A percentile compares a stretch with the other conserved stretches of the same genome.
Evolutionary conservation across 2,888 invertebrate species (phyloP).

Genomic region (Rhaphigaster nebulosa): DNA sequence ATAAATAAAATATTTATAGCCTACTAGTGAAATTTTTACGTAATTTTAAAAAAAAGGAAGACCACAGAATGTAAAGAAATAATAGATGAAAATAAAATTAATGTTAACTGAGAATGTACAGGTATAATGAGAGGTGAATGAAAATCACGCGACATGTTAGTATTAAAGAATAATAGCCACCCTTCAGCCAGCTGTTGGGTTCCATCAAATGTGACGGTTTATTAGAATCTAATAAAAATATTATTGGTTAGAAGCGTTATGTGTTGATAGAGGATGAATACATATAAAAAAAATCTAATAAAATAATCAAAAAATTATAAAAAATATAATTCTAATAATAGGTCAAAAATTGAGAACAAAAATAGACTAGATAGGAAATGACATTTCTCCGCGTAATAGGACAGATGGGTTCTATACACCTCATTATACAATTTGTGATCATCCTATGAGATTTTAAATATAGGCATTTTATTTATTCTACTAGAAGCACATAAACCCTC

Average conservation of each 20-base stretch:
- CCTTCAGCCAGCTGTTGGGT: slow-evolving; percentile 53
- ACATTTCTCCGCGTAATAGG: slow-evolving; percentile 29
- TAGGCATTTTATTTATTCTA: slow-evolving; percentile 57
- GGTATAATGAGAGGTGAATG: slow-evolving; percentile 30
- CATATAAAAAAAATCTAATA: slow-evolving; percentile 54
- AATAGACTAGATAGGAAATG: slow-evolving; percentile 55
- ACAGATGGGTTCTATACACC: slow-evolving; percentile 53
- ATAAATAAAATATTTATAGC: slow-evolving; percentile 57
- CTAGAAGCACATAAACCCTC: slow-evolving; percentile 58
- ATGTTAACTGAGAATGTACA: slow-evolving; percentile 42
- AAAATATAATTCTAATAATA: slow-evolving; percentile 47
- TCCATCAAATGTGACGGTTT: slow-evolving; percentile 6
- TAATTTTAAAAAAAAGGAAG: slow-evolving; percentile 51
- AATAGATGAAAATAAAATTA: slow-evolving; percentile 6
- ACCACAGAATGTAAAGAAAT: slow-evolving; percentile 57
- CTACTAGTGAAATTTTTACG: slow-evolving; percentile 34
- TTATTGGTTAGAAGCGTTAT: slow-evolving; percentile 44
- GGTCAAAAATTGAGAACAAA: slow-evolving; percentile 52
- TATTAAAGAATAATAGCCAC: slow-evolving; percentile 43
- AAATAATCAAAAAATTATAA: slow-evolving; percentile 57
- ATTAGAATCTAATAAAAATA: slow-evolving; percentile 46
- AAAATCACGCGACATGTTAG: slow-evolving; percentile 36
- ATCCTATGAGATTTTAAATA: slow-evolving; percentile 58
- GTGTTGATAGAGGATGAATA: slow-evolving; percentile 9
- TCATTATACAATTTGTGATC: slow-evolving; percentile 58